Conservation (phyloP, 1,140 invertebrate genomes). For the Nautilus pompilius region DNA sequence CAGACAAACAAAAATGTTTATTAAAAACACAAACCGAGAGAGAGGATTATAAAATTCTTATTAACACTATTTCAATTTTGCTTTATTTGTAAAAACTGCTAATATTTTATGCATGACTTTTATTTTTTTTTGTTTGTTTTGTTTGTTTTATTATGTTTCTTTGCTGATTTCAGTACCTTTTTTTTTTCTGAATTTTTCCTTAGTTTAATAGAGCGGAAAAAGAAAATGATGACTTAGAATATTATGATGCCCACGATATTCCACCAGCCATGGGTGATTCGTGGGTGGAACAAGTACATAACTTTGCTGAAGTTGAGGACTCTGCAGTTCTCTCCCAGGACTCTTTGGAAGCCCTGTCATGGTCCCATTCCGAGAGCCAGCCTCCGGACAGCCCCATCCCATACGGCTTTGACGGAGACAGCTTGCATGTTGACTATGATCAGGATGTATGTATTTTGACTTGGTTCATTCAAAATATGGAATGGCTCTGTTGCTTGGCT, state of each 20-base stretch:
- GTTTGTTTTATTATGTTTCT: no score
- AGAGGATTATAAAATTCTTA: no score
- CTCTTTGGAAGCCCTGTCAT: constrained; percentile 12
- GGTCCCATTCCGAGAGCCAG: constrained; percentile 2
- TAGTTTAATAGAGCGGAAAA: constrained; percentile 4
- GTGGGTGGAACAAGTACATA: constrained; percentile 16
- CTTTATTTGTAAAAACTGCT: no score
- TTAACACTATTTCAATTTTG: no score
- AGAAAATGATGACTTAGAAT: constrained; percentile 4
- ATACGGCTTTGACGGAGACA: neutral
- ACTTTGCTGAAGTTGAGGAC: constrained; percentile 18
- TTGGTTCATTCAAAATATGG: no score
- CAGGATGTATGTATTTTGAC: neutral
- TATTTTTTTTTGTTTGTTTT: neutral
- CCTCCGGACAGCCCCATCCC: neutral
- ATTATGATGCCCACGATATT: neutral
- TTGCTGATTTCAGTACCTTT: neutral
- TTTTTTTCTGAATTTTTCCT: neutral
- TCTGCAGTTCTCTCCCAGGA: constrained; percentile 23
- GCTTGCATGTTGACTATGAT: neutral
- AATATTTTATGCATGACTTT: neutral
- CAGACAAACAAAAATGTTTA: no score
- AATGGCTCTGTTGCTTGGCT: no score
- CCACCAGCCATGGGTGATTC: constrained; percentile 5
- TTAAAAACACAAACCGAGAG: no score